These are phyloP conservation scores for Fissipunctia ypsillon DNA, from an alignment of 2,888 invertebrate species.

Conservation along the genomic window DNA sequence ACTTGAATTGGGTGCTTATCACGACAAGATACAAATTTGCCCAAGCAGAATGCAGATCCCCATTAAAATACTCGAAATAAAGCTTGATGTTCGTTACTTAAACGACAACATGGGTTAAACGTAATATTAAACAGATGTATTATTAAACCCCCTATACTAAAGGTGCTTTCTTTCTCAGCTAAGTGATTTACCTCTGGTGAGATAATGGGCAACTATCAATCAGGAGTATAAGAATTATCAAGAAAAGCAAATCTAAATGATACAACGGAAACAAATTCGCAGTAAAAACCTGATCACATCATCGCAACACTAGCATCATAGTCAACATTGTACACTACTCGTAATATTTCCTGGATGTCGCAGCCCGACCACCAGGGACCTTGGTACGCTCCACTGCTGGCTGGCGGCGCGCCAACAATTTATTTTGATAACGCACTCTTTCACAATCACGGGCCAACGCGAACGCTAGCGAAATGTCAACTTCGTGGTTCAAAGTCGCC, in stretches of 20 bases:
- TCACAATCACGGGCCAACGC: constrained; percentile 65
- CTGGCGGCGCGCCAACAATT: constrained; percentile 73
- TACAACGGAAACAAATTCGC: not conserved
- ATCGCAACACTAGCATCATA: constrained; percentile 31
- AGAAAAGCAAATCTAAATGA: not conserved
- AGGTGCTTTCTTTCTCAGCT: not conserved
- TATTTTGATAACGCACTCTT: constrained; percentile 74
- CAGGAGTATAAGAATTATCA: not conserved
- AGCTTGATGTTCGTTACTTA: not conserved
- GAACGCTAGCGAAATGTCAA: constrained; percentile 57
- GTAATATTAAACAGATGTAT: too few species aligned
- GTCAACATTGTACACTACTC: constrained; percentile 28
- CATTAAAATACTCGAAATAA: not conserved
- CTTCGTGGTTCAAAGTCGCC: constrained; percentile 54
- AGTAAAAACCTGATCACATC: not conserved
- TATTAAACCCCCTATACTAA: too few species aligned
- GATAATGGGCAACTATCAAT: not conserved
- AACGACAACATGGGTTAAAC: not conserved
- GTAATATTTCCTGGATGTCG: constrained; percentile 57
- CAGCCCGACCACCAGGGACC: constrained; percentile 60
- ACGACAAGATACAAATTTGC: not conserved
- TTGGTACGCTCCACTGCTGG: constrained; percentile 69
- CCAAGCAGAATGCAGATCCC: not conserved
- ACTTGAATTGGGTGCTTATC: too few species aligned
- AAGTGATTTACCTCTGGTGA: too few species aligned